Evolutionary conservation across 1,140 invertebrate species (phyloP).

Genomic region (honey bee (Apis mellifera)): Amel_HAv3.1 CM009943.2:6379001-6379500

Average conservation of each 20-base stretch:
- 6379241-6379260: conserved; percentile 91
- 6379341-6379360: background rate
- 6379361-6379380: conserved; percentile 57
- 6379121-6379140: background rate
- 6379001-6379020: conserved; percentile 90
- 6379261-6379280: conserved; percentile 89
- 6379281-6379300: conserved; percentile 91
- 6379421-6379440: conserved; percentile 87
- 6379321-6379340: background rate
- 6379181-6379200: conserved; percentile 94
- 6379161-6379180: conserved; percentile 92
- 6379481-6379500: conserved; percentile 94
- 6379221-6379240: conserved; percentile 87
- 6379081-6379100: conserved; percentile 93
- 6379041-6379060: conserved; percentile 91
- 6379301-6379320: conserved; percentile 85
- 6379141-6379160: conserved; percentile 84
- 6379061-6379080: conserved; percentile 90
- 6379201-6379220: conserved; percentile 88
- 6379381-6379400: conserved; percentile 88
- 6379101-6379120: background rate
- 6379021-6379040: conserved; percentile 94
- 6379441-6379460: conserved; percentile 90
- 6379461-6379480: conserved; percentile 90
- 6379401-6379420: conserved; percentile 88